A percentile compares a stretch with the other conserved stretches of the same genome.
Evolutionary conservation across 2,797 vertebrate genomes (phyloP).

Genomic region (Gymnopithys bicolor): DNA sequence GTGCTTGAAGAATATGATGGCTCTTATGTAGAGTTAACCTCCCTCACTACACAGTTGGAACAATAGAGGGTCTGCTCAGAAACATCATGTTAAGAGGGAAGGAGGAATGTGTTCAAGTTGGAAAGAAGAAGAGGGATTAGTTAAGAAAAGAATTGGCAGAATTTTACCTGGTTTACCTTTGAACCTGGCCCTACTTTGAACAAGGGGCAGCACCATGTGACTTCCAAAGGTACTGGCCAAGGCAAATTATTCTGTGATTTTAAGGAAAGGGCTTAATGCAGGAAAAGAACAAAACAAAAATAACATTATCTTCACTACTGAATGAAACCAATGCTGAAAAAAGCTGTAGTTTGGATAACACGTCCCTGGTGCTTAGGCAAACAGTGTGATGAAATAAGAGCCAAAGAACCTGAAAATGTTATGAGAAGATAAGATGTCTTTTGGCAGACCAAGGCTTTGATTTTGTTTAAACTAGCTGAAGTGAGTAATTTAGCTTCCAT

Average conservation of each 20-base stretch:
- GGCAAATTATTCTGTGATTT: neutral
- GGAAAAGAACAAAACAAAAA: neutral
- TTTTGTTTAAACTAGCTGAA: constrained; percentile 44
- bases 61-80: neutral
- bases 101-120: neutral
- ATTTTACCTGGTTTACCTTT: neutral
- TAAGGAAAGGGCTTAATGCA: neutral
- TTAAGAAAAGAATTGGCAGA: neutral
- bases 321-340: neutral
- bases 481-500: constrained; percentile 13
- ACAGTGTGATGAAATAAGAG: neutral
- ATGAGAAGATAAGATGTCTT: neutral
- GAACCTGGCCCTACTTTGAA: neutral
- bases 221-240: neutral
- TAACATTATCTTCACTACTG: neutral
- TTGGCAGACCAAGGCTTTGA: neutral
- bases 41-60: neutral
- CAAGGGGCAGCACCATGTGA: neutral
- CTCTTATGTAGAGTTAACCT: neutral
- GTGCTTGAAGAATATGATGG: neutral
- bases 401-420: neutral
- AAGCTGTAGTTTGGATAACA: neutral
- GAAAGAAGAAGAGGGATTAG: neutral
- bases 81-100: neutral
- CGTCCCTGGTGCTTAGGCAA: neutral